A percentile compares a stretch with the other conserved stretches of the same genome.
These are phyloP conservation scores for Sebastiscus tertius DNA, from an alignment of 2,797 vertebrate species.

Conservation along the genomic window DNA sequence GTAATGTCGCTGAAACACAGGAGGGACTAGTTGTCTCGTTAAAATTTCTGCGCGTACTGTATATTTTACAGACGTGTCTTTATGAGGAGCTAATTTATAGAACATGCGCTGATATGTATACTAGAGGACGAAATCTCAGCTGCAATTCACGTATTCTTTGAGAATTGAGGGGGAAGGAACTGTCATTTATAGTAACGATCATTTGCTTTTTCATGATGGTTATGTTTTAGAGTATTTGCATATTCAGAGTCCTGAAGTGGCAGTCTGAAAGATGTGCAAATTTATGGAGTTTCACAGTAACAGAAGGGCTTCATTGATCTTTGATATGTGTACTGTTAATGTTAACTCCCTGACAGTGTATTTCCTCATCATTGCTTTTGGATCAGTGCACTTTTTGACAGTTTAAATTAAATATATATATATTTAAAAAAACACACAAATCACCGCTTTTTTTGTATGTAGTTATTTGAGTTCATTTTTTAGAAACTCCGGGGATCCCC, in stretches of 20 bases:
- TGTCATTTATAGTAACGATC: constrained; percentile 56
- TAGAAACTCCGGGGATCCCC: constrained; percentile 9
- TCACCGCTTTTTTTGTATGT: neutral
- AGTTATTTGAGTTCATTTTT: neutral
- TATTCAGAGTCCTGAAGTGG: constrained; percentile 32
- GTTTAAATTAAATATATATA: neutral
- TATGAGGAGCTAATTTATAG: constrained; percentile 40
- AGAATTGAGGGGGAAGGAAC: constrained; percentile 51
- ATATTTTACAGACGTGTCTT: constrained; percentile 31
- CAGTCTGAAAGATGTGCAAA: constrained; percentile 43
- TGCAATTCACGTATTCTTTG: constrained; percentile 34
- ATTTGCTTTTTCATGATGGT: constrained; percentile 51
- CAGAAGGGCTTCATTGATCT: constrained; percentile 49
- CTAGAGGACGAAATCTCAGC: constrained; percentile 27
- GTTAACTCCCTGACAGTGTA: constrained; percentile 17
- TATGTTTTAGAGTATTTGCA: constrained; percentile 50
- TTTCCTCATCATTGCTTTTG: constrained; percentile 21
- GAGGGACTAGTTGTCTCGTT: constrained; percentile 53
- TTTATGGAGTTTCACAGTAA: constrained; percentile 39
- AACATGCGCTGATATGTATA: constrained; percentile 14
- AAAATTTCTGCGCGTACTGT: constrained; percentile 15
- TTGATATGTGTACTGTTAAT: constrained; percentile 30
- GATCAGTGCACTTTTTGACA: constrained; percentile 47
- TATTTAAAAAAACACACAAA: neutral
- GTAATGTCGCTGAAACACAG: constrained; percentile 60